Evolutionary conservation across 37 sponge, comb jelly and placozoan genomes (phyloP), one percentile per base, ranked within the genome.

Genomic region (Ianthella basta): DNA sequence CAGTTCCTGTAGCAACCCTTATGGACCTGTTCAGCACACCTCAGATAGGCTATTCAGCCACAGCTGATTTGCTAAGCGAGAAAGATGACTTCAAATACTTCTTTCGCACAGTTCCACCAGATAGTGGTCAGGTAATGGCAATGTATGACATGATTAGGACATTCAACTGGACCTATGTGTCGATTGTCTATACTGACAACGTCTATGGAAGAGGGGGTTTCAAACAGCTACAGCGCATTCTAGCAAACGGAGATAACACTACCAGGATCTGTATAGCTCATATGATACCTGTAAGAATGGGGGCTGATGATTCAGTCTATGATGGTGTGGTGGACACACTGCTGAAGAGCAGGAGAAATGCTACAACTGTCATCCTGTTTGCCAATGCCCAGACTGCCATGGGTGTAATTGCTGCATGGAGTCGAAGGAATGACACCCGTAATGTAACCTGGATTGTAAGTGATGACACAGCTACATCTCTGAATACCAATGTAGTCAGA

Each of bases 41-140:
- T n/a, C 92, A 90, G 84, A 86, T 94, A 33, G 88, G 92, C 41
- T 92, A 91, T 50, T 83, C 87, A 24, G 85, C 92, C 35, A 92
- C 95, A 27, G 84, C 87, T n/a, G 70, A 61, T 23, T 32, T 86
- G 27, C 74, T 94, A 10, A 89, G 92, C 34, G 95, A 94, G 30
- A 90, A 83, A 53, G 75, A 91, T 21, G 24, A 85, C 2, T 94
- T 84, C 81, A 84, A 85, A 15, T 94, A 86, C 53, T 94, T 94
- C 78, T 79, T 94, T 27, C 86, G 95, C 15, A 91, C 91, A 4
- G 68, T 92, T 16, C 92, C 95, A 55, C 89, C 95, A 36, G 95
- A 94, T 66, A 55, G 29, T 15, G 70, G 87, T 59, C 95, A 94
- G 61, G 87, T 92, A 10, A 18, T 32, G 44, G 92, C 89, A 30